Conservation (phyloP, 2,113 vertebrate species). For the Hipposideros armiger region DNA sequence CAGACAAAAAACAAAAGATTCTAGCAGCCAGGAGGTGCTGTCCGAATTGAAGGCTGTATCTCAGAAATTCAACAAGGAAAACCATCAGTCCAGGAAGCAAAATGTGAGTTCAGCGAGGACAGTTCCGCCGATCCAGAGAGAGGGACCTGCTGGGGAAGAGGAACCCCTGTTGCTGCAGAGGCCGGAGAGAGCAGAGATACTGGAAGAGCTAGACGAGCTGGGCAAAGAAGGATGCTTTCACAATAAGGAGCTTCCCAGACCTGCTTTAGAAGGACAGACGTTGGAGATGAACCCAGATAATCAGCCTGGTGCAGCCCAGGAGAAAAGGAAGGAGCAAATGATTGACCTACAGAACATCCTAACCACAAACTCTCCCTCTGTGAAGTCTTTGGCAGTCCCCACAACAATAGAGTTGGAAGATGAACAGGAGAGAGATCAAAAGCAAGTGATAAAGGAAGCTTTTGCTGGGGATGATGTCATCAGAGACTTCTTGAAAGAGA, state of each 20-base stretch:
- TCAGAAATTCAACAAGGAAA: slow-evolving; percentile 70
- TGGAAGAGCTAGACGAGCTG: slow-evolving; percentile 91
- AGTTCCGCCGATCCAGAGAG: background rate
- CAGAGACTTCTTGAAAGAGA: slow-evolving; percentile 93
- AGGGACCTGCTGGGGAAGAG: slow-evolving; percentile 18
- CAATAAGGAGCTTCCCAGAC: background rate
- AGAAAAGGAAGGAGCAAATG: slow-evolving; percentile 84
- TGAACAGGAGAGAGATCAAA: slow-evolving; percentile 86
- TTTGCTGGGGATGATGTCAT: slow-evolving; percentile 96
- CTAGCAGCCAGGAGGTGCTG: slow-evolving; percentile 74
- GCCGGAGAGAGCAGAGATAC: slow-evolving; percentile 76
- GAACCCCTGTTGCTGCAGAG: slow-evolving; percentile 87
- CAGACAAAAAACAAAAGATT: slow-evolving; percentile 39
- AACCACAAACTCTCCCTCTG: slow-evolving; percentile 83
- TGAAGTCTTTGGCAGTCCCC: slow-evolving; percentile 80
- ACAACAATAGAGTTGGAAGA: slow-evolving; percentile 82
- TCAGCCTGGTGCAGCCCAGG: background rate
- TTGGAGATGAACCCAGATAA: background rate
- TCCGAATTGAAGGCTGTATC: slow-evolving; percentile 86
- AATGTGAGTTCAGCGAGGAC: background rate
- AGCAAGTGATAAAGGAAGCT: slow-evolving; percentile 93
- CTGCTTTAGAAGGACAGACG: background rate
- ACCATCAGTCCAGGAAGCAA: background rate
- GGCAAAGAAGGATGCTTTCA: slow-evolving; percentile 67
- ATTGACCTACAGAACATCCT: slow-evolving; percentile 91